Conservation (phyloP, 2,888 invertebrate genomes). For the Acrocyrtus sp. region DNA sequence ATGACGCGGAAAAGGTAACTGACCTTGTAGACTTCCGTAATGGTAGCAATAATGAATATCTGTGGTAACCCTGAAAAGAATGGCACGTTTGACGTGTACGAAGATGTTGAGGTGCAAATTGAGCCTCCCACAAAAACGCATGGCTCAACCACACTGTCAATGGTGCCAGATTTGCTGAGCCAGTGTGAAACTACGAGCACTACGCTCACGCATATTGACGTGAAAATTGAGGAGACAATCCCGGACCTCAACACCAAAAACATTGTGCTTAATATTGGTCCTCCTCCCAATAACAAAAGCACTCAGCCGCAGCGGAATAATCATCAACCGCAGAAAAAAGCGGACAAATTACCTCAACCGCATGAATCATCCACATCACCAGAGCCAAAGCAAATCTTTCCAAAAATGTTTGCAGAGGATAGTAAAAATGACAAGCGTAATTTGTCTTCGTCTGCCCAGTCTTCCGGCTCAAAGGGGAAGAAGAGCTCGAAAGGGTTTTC, state of each 20-base stretch:
- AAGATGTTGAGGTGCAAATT: conserved; percentile 58
- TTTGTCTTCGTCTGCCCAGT: conserved; percentile 42
- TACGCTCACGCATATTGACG: conserved; percentile 60
- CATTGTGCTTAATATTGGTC: conserved; percentile 48
- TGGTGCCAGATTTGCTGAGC: conserved; percentile 62
- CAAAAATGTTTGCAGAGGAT: conserved; percentile 61
- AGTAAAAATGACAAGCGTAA: conserved; percentile 57
- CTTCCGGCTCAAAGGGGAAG: conserved; percentile 44
- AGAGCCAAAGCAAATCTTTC: conserved; percentile 59
- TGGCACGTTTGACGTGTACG: conserved; percentile 52
- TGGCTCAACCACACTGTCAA: conserved; percentile 56
- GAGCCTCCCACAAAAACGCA: conserved; percentile 37
- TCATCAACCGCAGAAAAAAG: conserved; percentile 7
- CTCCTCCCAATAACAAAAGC: conserved; percentile 11
- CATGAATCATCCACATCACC: conserved; percentile 37
- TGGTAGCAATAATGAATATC: conserved; percentile 13
- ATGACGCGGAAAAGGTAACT: conserved; percentile 46
- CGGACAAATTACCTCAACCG: conserved; percentile 31
- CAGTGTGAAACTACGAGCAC: conserved; percentile 59
- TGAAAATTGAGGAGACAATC: conserved; percentile 55
- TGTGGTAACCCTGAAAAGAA: conserved; percentile 19
- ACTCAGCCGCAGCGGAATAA: conserved; percentile 5
- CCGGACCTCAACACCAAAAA: conserved; percentile 37
- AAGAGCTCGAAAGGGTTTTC: conserved; percentile 55
- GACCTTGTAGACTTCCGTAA: conserved; percentile 53